Evolutionary conservation across 2,888 invertebrate species (phyloP).

Genomic region (Rhogogaster chlorosoma): DNA sequence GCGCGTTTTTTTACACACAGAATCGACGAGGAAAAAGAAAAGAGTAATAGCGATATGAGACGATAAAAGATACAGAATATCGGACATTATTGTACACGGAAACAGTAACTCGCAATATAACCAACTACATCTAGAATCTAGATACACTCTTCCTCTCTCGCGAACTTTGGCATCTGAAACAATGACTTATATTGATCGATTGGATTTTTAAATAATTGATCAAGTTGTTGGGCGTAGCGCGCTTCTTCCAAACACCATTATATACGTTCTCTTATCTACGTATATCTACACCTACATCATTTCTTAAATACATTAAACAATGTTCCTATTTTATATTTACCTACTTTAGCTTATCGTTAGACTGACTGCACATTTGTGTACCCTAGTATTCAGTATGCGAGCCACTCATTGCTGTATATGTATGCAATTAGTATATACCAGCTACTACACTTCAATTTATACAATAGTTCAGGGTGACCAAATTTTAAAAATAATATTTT

Average conservation of each 20-base stretch:
- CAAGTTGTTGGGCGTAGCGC: not conserved
- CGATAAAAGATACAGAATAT: slow-evolving; percentile 3
- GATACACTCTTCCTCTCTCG: not conserved
- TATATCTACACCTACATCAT: not conserved
- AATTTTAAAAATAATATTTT: too few species aligned
- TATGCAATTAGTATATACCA: not conserved
- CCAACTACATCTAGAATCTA: not conserved
- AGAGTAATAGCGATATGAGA: not conserved
- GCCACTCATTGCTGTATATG: not conserved
- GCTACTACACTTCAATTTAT: not conserved
- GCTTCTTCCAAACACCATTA: not conserved
- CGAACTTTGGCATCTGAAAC: slow-evolving; percentile 10
- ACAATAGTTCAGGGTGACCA: not conserved
- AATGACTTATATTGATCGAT: slow-evolving; percentile 38
- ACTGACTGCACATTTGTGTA: not conserved
- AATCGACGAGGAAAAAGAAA: not conserved
- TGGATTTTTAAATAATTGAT: slow-evolving; percentile 42
- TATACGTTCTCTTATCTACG: not conserved
- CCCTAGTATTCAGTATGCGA: not conserved
- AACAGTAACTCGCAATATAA: not conserved
- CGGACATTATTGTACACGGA: not conserved
- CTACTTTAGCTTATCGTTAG: not conserved
- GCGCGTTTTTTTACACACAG: not conserved
- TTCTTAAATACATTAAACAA: not conserved
- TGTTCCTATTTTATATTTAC: slow-evolving; percentile 10